Evolutionary conservation across 2,888 invertebrate genomes (phyloP), one percentile per base, ranked within the genome.

Genomic region (Clostera curtula): DNA sequence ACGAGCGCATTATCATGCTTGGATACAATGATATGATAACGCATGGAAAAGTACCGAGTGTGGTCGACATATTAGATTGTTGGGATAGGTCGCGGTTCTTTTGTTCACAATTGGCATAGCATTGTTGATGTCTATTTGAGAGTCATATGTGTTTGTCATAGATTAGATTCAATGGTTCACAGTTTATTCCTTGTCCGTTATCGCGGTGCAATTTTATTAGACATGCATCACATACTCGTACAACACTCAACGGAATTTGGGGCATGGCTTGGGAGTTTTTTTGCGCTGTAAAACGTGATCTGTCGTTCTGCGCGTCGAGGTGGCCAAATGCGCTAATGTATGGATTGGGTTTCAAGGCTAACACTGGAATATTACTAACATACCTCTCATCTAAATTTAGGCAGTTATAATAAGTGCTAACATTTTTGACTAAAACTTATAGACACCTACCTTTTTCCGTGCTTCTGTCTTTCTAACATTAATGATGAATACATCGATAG

Each of bases 1-100:
- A 35, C 29, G 34, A 26, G 37, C 29, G 27, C 24, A 31, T 38
- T 36, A 38, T 35, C 40, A 40, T 36, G 38, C 34, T 24, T 33
- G 29, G 35, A 27, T 39, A 36, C 37, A 27, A 27, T 29, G 38
- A 55, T 49, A 49, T 34, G 66, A 67, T 68, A 67, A 58, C 43
- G 55, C 46, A 51, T 52, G 72, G 70, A 71, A 72, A 69, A 64
- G 43, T 58, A 64, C 65, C 27, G 44, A 42, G 38, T 40, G 31
- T 38, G 34, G 36, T 27, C 33, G 35, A 31, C 44, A 50, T 41
- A 37, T 40, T 38, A 38, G 19, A 46, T 31, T 48, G 61, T 77
- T 76, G 72, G 51, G 72, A 68, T 56, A 73, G 76, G 73, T 74
- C 66, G 47, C 42, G 58, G 44, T 43, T 35, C 38, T 26, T 29